A percentile compares a stretch with the other conserved stretches of the same genome.
Evolutionary conservation across 2,888 invertebrate genomes (phyloP).

Genomic region (Leucania comma): DNA sequence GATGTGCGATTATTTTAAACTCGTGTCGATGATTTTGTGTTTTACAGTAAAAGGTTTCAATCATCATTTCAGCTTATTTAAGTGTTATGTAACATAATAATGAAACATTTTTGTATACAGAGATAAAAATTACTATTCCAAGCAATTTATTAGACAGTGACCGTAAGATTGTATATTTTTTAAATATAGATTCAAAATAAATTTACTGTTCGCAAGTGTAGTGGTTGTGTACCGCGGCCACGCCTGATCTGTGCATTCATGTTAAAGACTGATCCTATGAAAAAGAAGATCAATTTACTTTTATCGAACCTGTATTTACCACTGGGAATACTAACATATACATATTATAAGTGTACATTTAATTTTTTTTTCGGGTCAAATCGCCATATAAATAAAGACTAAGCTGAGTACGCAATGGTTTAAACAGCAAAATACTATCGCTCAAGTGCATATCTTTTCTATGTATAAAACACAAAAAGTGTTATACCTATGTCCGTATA

Average conservation of each 20-base stretch:
- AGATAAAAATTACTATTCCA: slow-evolving; percentile 58
- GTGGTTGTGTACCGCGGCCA: slow-evolving; percentile 51
- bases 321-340: slow-evolving; percentile 4
- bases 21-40: slow-evolving; percentile 35
- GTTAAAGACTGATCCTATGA: slow-evolving; percentile 2
- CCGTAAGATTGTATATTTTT: slow-evolving; percentile 64
- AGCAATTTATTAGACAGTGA: slow-evolving; percentile 58
- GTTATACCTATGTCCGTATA: too few species aligned
- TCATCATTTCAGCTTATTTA: slow-evolving; percentile 58
- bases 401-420: background rate
- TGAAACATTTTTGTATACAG: slow-evolving; percentile 55
- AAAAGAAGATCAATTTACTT: slow-evolving; percentile 20
- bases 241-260: slow-evolving; percentile 4
- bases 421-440: slow-evolving; percentile 1
- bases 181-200: slow-evolving; percentile 55
- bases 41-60: slow-evolving; percentile 35
- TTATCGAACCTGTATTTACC: background rate
- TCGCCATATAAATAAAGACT: background rate
- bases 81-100: slow-evolving; percentile 53
- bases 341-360: slow-evolving; percentile 1
- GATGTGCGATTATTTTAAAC: slow-evolving; percentile 50
- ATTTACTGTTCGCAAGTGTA: slow-evolving; percentile 67
- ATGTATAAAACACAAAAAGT: too few species aligned
- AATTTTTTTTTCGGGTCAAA: background rate
- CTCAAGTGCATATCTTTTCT: background rate